These are phyloP conservation scores for Pseudorectes ferrugineus DNA, from an alignment of 2,113 vertebrate genomes.

Conservation along the genomic window DNA sequence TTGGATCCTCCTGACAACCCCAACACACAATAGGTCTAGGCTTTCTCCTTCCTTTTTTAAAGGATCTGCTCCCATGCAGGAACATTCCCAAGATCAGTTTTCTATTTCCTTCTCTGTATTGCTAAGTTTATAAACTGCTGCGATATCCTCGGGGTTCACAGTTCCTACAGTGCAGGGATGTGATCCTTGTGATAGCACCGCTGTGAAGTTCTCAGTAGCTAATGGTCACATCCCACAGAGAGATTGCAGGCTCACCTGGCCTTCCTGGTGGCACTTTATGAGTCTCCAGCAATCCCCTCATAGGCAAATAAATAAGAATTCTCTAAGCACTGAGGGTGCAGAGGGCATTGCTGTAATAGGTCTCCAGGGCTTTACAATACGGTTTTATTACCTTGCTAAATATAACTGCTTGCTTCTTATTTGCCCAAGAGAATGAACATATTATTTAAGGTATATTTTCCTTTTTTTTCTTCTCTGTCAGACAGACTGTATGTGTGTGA, in stretches of 20 bases:
- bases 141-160: not conserved
- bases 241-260: not conserved
- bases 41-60: not conserved
- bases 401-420: constrained; percentile 1
- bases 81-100: not conserved
- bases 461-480: not conserved
- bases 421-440: not conserved
- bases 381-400: constrained; percentile 39
- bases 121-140: not conserved
- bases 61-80: not conserved
- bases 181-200: not conserved
- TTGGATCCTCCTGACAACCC: not conserved
- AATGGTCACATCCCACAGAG: not conserved
- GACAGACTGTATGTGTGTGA: not conserved
- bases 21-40: not conserved
- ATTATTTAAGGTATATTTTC: not conserved
- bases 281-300: not conserved
- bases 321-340: not conserved
- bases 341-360: not conserved
- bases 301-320: not conserved
- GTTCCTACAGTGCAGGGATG: not conserved
- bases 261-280: not conserved
- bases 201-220: not conserved
- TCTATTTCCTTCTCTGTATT: not conserved
- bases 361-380: not conserved